Evolutionary conservation across 1,140 invertebrate genomes (phyloP).

Genomic region (Archegozetes longisetosus): DNA sequence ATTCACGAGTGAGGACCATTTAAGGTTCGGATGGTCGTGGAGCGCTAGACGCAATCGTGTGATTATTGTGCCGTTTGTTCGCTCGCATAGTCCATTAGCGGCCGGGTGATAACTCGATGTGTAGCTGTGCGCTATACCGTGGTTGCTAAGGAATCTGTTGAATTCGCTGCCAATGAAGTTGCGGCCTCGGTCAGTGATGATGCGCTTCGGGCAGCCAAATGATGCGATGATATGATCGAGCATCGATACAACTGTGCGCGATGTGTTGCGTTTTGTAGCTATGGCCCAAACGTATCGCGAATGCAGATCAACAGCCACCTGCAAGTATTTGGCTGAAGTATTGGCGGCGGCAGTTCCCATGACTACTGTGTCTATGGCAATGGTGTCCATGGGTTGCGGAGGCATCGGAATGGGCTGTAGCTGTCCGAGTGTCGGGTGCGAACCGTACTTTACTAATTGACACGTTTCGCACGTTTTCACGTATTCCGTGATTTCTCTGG

Average conservation of each 20-base stretch:
- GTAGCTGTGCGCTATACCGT: conserved; percentile 23
- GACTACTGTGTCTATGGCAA: neutral
- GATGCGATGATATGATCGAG: too few relatives aligned
- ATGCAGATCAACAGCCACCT: neutral
- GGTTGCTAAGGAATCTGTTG: conserved; percentile 19
- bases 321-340: neutral
- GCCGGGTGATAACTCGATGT: conserved; percentile 23
- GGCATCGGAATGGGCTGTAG: neutral
- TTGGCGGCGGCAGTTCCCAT: neutral
- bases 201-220: conserved; percentile 4
- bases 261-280: too few relatives aligned
- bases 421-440: neutral
- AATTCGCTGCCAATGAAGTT: conserved; percentile 24
- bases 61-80: neutral
- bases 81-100: conserved; percentile 22
- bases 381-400: neutral
- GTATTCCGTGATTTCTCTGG: neutral
- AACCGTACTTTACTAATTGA: neutral
- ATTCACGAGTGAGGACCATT: neutral
- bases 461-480: conserved; percentile 1
- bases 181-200: conserved; percentile 24
- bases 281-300: neutral
- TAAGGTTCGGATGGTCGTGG: neutral
- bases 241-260: too few relatives aligned
- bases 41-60: neutral